A percentile compares a stretch with the other conserved stretches of the same genome.
Conservation (phyloP, 2,888 invertebrate species). For the Pseudoips prasinana region DNA sequence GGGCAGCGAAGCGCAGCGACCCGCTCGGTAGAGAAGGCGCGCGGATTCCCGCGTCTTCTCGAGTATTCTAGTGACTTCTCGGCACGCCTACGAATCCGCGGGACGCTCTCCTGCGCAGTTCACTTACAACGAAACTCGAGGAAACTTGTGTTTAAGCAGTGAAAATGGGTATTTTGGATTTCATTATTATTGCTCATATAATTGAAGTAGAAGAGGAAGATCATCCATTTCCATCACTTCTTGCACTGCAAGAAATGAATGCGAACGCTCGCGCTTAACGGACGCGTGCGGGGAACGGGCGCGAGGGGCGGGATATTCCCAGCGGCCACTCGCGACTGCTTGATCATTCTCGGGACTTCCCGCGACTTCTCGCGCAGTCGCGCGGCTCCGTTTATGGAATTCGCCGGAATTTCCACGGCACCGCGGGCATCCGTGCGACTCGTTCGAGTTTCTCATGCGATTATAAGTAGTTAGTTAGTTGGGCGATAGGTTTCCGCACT, state of each 20-base stretch:
- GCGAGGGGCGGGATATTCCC: conserved; percentile 11
- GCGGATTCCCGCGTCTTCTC: background rate
- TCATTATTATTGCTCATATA: too few species aligned
- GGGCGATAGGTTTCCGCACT: too few species aligned
- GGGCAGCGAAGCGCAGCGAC: conserved; percentile 1
- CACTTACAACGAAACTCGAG: background rate
- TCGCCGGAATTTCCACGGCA: background rate
- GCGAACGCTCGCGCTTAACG: too few species aligned
- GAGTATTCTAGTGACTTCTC: background rate
- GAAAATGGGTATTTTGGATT: too few species aligned
- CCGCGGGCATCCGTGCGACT: conserved; percentile 1
- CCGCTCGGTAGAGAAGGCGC: conserved; percentile 1
- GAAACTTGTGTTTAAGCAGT: background rate
- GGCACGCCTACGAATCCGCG: background rate
- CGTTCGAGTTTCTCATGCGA: too few species aligned
- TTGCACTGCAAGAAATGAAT: too few species aligned
- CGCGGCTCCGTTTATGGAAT: too few species aligned
- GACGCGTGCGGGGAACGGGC: too few species aligned
- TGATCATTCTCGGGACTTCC: conserved; percentile 14
- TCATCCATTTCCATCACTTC: too few species aligned
- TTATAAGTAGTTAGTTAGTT: too few species aligned
- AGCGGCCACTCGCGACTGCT: conserved; percentile 15
- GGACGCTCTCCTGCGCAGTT: background rate
- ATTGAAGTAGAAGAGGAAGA: too few species aligned
- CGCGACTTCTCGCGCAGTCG: too few species aligned